Percentiles rank a stretch among this genome's conserved stretches.
Evolutionary conservation across 2,113 vertebrate genomes (phyloP).

Genomic region (Stegostoma tigrinum): DNA sequence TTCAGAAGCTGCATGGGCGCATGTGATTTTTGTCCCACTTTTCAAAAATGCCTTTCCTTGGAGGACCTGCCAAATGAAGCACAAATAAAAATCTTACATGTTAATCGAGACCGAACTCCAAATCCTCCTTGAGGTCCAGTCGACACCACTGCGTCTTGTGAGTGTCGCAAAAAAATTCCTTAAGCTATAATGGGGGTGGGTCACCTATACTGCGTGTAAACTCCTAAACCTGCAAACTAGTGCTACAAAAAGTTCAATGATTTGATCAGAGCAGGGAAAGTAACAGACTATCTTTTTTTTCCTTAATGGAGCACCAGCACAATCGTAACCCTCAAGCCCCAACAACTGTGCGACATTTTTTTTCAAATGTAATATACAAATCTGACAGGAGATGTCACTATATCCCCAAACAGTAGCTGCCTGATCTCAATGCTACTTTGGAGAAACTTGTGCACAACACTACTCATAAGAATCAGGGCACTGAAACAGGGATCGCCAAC

Average conservation of each 20-base stretch:
- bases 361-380: background rate
- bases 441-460: background rate
- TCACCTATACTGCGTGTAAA: background rate
- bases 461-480: background rate
- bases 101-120: background rate
- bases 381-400: background rate
- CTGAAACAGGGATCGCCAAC: background rate
- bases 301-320: background rate
- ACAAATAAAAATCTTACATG: background rate
- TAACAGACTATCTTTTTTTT: background rate
- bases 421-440: background rate
- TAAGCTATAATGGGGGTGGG: background rate
- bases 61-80: background rate
- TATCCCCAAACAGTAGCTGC: background rate
- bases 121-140: background rate
- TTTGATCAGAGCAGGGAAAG: background rate
- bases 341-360: background rate
- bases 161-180: background rate
- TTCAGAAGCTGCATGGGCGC: background rate
- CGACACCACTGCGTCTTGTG: background rate
- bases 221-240: background rate
- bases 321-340: background rate
- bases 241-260: background rate
- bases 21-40: background rate
- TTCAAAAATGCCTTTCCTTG: background rate